These are phyloP conservation scores for Pimpla rufipes DNA, from an alignment of 2,888 invertebrate species.

Conservation along the genomic window DNA sequence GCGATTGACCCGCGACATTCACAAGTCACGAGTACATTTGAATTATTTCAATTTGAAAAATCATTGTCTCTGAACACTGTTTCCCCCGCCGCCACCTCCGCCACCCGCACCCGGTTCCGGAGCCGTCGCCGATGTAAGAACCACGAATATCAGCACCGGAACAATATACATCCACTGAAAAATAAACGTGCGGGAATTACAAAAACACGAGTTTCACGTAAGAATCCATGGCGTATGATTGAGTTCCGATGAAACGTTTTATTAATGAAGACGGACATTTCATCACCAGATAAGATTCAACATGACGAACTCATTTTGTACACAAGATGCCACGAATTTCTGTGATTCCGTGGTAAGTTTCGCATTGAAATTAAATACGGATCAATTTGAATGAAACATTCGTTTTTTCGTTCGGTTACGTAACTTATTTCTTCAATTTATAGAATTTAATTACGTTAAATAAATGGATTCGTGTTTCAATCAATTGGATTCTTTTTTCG, in stretches of 20 bases:
- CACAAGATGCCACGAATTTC: not conserved
- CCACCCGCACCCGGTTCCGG: constrained; percentile 88
- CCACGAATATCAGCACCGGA: constrained; percentile 95
- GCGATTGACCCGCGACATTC: constrained; percentile 10
- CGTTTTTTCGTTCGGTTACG: too few species aligned
- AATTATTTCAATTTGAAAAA: constrained; percentile 31
- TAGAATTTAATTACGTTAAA: too few species aligned
- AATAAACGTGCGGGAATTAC: constrained; percentile 20
- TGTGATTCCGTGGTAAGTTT: not conserved
- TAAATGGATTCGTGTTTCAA: too few species aligned
- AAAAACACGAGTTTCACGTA: not conserved
- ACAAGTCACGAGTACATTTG: not conserved
- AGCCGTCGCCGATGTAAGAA: constrained; percentile 95
- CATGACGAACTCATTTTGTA: not conserved
- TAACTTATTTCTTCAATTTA: too few species aligned
- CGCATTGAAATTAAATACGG: not conserved
- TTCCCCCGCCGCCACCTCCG: constrained; percentile 75
- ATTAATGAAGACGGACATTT: not conserved
- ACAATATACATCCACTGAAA: constrained; percentile 99
- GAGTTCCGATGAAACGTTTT: not conserved
- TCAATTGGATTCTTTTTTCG: constrained; percentile 9
- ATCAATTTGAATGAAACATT: too few species aligned
- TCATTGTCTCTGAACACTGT: constrained; percentile 80
- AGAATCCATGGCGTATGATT: not conserved
- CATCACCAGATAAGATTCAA: not conserved